phyloP scores from a whole-genome alignment of 2,797 vertebrate species.

The Alosa sapidissima region DNA sequence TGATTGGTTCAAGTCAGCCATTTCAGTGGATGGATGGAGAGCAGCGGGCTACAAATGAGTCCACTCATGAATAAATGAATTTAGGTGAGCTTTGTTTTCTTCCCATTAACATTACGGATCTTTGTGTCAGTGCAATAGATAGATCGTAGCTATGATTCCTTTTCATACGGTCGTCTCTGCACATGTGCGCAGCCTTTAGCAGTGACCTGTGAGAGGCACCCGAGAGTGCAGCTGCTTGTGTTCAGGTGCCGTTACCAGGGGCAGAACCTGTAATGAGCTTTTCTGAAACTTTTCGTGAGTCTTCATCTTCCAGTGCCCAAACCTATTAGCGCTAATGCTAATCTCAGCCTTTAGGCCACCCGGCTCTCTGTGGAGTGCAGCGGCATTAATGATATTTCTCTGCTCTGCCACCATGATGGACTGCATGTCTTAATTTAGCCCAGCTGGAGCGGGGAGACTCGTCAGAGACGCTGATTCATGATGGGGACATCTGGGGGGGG shows the following conservation, averaged over 20 bases:
- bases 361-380: constrained; percentile 22
- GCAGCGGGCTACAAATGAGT: no score
- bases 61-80: no score
- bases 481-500: neutral
- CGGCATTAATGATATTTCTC: constrained; percentile 13
- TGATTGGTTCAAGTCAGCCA: no score
- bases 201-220: neutral
- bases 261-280: constrained; percentile 1
- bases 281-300: neutral
- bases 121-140: neutral
- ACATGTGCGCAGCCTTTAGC: neutral
- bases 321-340: constrained; percentile 5
- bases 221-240: neutral
- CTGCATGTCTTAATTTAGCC: constrained; percentile 70
- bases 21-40: no score
- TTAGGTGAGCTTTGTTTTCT: no score
- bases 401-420: constrained; percentile 59
- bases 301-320: neutral
- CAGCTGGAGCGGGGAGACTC: constrained; percentile 68
- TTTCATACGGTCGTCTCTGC: neutral
- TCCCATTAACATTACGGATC: neutral
- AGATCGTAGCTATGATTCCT: neutral
- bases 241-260: neutral
- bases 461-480: constrained; percentile 55
- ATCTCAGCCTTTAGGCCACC: neutral